Percentiles rank a stretch among this genome's conserved stretches.
phyloP scores from a whole-genome alignment of 2,797 vertebrate genomes.

The Monodelphis domestica region DNA sequence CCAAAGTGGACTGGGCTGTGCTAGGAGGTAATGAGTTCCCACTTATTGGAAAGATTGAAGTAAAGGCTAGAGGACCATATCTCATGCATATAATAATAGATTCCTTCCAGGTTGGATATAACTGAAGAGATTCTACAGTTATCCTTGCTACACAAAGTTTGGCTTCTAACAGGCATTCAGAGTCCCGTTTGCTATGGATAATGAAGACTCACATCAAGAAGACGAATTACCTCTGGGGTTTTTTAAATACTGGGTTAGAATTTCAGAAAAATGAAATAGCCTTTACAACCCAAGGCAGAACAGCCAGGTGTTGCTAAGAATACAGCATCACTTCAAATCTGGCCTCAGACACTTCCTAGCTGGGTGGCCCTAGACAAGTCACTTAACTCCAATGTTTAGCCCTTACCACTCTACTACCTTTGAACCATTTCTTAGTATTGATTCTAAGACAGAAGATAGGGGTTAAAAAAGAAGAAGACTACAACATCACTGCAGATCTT shows the following conservation, averaged over 20 bases:
- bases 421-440: too few species aligned
- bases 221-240: neutral
- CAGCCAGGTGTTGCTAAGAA: neutral
- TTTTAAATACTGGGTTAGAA: neutral
- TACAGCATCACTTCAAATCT: neutral
- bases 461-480: too few species aligned
- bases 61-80: too few species aligned
- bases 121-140: neutral
- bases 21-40: neutral
- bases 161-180: neutral
- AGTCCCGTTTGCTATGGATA: neutral
- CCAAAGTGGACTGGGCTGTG: neutral
- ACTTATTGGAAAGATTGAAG: neutral
- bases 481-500: neutral
- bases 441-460: too few species aligned
- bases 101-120: neutral
- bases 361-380: too few species aligned
- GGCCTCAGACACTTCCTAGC: too few species aligned
- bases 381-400: too few species aligned
- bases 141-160: neutral
- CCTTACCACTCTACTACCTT: too few species aligned
- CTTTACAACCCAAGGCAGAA: neutral
- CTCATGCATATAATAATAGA: neutral
- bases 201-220: neutral
- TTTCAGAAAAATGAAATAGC: neutral